Evolutionary conservation across 2,113 vertebrate species (phyloP).

Genomic region (Halcyon senegalensis): DNA sequence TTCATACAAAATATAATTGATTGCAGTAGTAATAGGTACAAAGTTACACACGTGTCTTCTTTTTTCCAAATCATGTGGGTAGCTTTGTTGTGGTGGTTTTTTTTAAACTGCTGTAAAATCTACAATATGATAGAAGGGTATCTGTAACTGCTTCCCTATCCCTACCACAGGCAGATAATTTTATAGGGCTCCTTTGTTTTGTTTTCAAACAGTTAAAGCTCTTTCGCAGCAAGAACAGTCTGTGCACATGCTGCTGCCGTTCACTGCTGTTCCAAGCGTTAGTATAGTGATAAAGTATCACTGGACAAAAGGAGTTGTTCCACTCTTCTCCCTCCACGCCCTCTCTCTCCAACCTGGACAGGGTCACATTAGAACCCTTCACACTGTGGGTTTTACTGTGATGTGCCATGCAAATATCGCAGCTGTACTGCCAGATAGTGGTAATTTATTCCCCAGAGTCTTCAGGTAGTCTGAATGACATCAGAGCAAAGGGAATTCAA

Average conservation of each 20-base stretch:
- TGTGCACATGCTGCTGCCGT: not conserved
- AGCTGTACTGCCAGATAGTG: not conserved
- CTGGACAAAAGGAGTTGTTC: not conserved
- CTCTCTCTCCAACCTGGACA: not conserved
- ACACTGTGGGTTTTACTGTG: not conserved
- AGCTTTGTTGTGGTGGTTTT: not conserved
- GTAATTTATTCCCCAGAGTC: not conserved
- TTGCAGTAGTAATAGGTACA: not conserved
- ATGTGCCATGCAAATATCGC: not conserved
- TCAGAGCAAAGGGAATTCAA: not conserved
- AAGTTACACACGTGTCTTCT: not conserved
- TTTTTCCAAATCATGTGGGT: not conserved
- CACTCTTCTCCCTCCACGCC: not conserved
- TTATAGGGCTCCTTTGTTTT: slow-evolving; percentile 28
- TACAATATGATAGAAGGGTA: not conserved
- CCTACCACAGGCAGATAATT: not conserved
- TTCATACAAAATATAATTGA: not conserved
- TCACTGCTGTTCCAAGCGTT: not conserved
- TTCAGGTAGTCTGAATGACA: not conserved
- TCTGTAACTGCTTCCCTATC: slow-evolving; percentile 2
- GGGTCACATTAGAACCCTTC: not conserved
- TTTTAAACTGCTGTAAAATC: not conserved
- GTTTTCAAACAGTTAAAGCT: slow-evolving; percentile 13
- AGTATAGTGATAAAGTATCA: not conserved
- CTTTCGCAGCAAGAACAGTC: not conserved